Evolutionary conservation across 2,888 invertebrate species (phyloP).

Genomic region (Sarcophaga carnaria): DNA sequence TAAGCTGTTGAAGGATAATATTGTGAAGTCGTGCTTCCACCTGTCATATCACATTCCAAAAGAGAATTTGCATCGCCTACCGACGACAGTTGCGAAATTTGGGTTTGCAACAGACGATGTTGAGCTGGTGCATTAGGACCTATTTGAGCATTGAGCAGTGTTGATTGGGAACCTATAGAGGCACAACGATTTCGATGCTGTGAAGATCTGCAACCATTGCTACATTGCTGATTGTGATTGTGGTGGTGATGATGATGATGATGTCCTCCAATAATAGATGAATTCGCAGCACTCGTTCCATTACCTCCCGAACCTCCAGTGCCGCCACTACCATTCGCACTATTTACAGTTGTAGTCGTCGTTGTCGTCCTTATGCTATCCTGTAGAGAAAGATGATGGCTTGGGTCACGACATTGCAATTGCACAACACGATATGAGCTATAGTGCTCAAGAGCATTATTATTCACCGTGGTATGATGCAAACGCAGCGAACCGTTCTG

Average conservation of each 20-base stretch:
- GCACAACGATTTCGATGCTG: conserved; percentile 77
- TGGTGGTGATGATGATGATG: conserved; percentile 48
- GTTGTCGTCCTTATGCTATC: conserved; percentile 80
- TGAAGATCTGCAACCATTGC: conserved; percentile 71
- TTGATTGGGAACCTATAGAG: conserved; percentile 78
- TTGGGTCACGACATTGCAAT: conserved; percentile 80
- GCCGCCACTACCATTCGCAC: conserved; percentile 66
- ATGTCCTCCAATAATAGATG: conserved; percentile 34
- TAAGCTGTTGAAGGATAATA: conserved; percentile 68
- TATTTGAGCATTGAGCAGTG: conserved; percentile 70
- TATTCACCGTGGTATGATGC: conserved; percentile 80
- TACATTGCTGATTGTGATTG: conserved; percentile 55
- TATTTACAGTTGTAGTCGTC: conserved; percentile 77
- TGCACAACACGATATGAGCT: conserved; percentile 79
- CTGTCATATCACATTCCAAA: conserved; percentile 75
- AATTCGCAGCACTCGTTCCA: conserved; percentile 35
- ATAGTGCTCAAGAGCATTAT: conserved; percentile 79
- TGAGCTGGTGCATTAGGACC: conserved; percentile 44
- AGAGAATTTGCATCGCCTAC: conserved; percentile 78
- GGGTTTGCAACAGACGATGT: conserved; percentile 77
- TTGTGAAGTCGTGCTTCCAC: conserved; percentile 42
- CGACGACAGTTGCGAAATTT: conserved; percentile 78
- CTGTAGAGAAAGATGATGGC: conserved; percentile 80
- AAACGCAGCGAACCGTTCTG: conserved; percentile 80
- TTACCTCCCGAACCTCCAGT: conserved; percentile 17